Percentiles rank a stretch among this genome's conserved stretches.
These are phyloP conservation scores for Tetragnatha montana DNA, from an alignment of 2,888 invertebrate genomes.

Conservation along the genomic window DNA sequence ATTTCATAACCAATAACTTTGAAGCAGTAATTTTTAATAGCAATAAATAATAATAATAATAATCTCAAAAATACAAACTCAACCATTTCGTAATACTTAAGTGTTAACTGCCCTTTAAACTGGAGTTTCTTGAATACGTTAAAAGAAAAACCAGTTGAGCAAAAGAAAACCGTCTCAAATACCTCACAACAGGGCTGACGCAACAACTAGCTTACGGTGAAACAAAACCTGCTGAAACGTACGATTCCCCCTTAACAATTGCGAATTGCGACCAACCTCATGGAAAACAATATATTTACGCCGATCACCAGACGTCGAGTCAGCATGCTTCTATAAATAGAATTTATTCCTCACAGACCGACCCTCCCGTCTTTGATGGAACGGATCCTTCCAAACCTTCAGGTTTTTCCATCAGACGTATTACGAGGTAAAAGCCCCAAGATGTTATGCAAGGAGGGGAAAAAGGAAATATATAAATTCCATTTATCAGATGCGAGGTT, in stretches of 20 bases:
- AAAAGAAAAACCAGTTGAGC: too few species aligned
- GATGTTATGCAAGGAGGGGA: background rate
- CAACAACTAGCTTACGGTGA: background rate
- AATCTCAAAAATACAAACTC: too few species aligned
- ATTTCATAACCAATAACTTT: too few species aligned
- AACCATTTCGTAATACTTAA: too few species aligned
- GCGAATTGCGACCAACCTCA: background rate
- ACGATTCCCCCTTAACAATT: background rate
- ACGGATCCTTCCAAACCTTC: background rate
- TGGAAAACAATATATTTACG: background rate
- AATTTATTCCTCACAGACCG: background rate
- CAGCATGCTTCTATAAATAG: background rate
- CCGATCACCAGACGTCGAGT: background rate
- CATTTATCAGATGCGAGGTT: conserved; percentile 49
- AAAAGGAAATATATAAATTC: conserved; percentile 34
- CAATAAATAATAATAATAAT: too few species aligned
- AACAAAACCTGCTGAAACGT: background rate
- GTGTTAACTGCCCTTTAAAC: too few species aligned
- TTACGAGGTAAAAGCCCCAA: background rate
- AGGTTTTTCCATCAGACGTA: background rate
- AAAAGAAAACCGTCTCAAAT: too few species aligned
- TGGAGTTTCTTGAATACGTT: too few species aligned
- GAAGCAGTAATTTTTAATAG: too few species aligned
- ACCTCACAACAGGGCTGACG: background rate
- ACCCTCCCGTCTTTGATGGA: background rate